Percentiles rank a stretch among this genome's conserved stretches.
phyloP scores from a whole-genome alignment of 2,888 invertebrate species.

The Drosophila tanythrix region DNA sequence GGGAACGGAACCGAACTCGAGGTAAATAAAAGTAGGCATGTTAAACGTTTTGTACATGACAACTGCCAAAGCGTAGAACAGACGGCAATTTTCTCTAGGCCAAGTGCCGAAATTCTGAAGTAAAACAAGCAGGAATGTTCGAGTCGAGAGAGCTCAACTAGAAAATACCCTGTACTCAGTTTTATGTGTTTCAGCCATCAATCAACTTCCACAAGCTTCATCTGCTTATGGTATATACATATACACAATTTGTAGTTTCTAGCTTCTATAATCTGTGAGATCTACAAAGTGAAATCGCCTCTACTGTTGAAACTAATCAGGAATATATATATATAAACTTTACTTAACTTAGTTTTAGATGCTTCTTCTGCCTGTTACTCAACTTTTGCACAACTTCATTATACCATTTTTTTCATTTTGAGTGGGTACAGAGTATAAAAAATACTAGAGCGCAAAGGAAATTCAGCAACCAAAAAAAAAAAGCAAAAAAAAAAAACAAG shows the following conservation, averaged over 20 bases:
- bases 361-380: not conserved
- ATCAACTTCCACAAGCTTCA: not conserved
- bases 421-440: not conserved
- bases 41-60: slow-evolving; percentile 73
- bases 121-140: not conserved
- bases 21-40: slow-evolving; percentile 75
- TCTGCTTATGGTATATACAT: not conserved
- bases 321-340: not conserved
- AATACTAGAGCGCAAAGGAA: slow-evolving; percentile 11
- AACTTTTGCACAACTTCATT: not conserved
- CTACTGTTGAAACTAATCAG: not conserved
- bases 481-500: not conserved
- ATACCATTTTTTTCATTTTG: not conserved
- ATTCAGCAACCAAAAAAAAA: not conserved
- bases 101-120: slow-evolving; percentile 58
- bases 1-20: slow-evolving; percentile 35
- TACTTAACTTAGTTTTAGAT: not conserved
- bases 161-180: not conserved
- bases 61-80: slow-evolving; percentile 57
- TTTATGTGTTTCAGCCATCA: not conserved
- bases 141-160: not conserved
- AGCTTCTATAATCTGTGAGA: not conserved
- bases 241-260: too few species aligned
- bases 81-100: slow-evolving; percentile 36
- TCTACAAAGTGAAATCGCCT: accelerated